Evolutionary conservation across 35 echinoderm and acorn worm species (phyloP).

Genomic region (Ptychodera flava): DNA sequence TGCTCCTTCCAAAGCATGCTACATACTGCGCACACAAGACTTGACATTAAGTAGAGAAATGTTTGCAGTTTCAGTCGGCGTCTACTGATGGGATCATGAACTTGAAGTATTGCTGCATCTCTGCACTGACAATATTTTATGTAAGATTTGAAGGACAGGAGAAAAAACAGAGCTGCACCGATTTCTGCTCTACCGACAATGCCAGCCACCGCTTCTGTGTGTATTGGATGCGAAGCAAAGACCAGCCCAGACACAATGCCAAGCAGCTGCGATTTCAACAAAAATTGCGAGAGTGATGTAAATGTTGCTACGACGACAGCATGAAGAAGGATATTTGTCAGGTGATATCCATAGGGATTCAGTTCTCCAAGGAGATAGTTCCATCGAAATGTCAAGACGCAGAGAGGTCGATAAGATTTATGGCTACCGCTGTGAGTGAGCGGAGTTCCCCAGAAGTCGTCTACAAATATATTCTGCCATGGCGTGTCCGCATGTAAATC

Average conservation of each 20-base stretch:
- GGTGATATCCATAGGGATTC: slow-evolving; percentile 80
- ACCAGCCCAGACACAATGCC: slow-evolving; percentile 33
- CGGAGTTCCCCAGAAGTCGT: slow-evolving; percentile 98
- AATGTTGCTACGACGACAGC: slow-evolving; percentile 28
- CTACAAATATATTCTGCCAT: slow-evolving; percentile 47
- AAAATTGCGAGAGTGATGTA: slow-evolving; percentile 19
- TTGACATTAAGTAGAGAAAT: slow-evolving; percentile 25
- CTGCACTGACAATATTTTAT: slow-evolving; percentile 58
- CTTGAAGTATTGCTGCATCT: neutral
- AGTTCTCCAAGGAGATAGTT: slow-evolving; percentile 68
- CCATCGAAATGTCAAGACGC: slow-evolving; percentile 73
- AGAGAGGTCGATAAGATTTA: slow-evolving; percentile 94
- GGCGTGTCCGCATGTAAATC: slow-evolving; percentile 68
- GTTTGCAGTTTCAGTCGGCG: neutral
- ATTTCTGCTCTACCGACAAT: slow-evolving; percentile 90
- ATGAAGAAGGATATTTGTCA: slow-evolving; percentile 65
- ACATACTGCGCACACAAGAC: slow-evolving; percentile 29
- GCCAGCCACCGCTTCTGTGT: slow-evolving; percentile 91
- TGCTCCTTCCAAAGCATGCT: slow-evolving; percentile 93
- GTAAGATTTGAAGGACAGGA: slow-evolving; percentile 68
- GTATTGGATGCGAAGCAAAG: slow-evolving; percentile 77
- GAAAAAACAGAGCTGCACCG: slow-evolving; percentile 61
- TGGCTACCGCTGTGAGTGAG: slow-evolving; percentile 79
- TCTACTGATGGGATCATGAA: neutral
- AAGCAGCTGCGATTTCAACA: slow-evolving; percentile 19